phyloP scores from a whole-genome alignment of 2,888 invertebrate genomes.

The Deroplatys truncata region DNA sequence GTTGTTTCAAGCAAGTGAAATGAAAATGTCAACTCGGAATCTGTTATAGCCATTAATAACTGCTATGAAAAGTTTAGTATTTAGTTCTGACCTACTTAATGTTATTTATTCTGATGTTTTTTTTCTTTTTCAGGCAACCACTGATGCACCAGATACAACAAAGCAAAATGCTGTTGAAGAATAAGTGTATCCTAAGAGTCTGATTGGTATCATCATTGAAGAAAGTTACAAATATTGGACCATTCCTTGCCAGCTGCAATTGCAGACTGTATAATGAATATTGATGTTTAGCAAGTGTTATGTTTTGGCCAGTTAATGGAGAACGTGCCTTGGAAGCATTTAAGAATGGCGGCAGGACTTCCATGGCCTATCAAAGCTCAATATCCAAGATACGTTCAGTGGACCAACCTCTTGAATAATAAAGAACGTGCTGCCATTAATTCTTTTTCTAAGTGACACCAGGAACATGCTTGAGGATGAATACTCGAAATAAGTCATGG shows the following conservation, averaged over 20 bases:
- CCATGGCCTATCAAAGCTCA: slow-evolving; percentile 13
- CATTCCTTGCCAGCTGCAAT: neutral
- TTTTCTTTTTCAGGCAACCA: neutral
- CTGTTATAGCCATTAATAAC: too few species aligned
- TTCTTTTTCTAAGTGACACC: slow-evolving; percentile 4
- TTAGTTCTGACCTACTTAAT: too few species aligned
- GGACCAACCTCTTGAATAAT: neutral
- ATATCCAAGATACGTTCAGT: slow-evolving; percentile 1
- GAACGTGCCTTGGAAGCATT: slow-evolving; percentile 2
- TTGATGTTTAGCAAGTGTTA: slow-evolving; percentile 6
- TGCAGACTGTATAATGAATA: neutral
- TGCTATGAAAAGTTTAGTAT: too few species aligned
- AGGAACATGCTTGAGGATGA: neutral
- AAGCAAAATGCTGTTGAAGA: slow-evolving; percentile 14
- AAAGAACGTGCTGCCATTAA: slow-evolving; percentile 6
- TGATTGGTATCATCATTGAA: neutral
- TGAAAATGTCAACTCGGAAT: too few species aligned
- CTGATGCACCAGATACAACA: neutral
- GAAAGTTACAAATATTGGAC: slow-evolving; percentile 5
- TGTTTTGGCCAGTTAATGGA: slow-evolving; percentile 8
- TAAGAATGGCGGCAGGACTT: neutral
- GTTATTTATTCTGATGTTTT: neutral
- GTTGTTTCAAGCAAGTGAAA: too few species aligned
- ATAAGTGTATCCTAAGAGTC: neutral
- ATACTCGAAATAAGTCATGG: slow-evolving; percentile 1